These are phyloP conservation scores for Babyrousa celebensis DNA, from an alignment of 2,797 vertebrate species.

Conservation along the genomic window DNA sequence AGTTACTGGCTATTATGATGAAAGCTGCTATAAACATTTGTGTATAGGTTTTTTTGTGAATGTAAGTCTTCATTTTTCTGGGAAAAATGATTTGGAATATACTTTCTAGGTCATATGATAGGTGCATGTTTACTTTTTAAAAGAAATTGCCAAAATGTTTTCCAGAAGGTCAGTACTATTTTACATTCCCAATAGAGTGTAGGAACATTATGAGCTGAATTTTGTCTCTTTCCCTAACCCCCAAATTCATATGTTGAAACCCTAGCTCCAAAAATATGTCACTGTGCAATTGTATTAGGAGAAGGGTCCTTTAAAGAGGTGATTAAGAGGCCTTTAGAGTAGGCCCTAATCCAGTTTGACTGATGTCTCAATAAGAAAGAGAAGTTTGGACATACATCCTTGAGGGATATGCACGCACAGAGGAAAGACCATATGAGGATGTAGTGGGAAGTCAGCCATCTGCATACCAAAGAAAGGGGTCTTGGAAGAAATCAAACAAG, in stretches of 20 bases:
- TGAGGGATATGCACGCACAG: not conserved
- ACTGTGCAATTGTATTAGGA: not conserved
- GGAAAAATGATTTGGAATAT: not conserved
- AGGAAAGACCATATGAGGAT: not conserved
- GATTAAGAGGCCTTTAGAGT: not conserved
- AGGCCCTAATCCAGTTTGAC: not conserved
- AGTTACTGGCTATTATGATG: not conserved
- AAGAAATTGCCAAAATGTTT: conserved; percentile 3
- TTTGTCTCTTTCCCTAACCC: accelerated
- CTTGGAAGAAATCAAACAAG: not conserved
- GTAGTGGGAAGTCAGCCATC: not conserved
- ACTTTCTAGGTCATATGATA: not conserved
- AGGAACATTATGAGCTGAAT: not conserved
- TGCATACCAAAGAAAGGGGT: too few species aligned
- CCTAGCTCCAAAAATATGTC: not conserved
- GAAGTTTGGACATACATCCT: not conserved
- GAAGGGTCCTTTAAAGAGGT: not conserved
- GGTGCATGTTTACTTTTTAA: conserved; percentile 16
- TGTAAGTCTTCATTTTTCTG: not conserved
- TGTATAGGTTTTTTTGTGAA: not conserved
- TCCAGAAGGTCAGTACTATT: not conserved
- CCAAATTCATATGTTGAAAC: not conserved
- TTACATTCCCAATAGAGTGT: not conserved
- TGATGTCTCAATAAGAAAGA: not conserved
- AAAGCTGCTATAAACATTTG: not conserved